phyloP scores from a whole-genome alignment of 2,888 invertebrate species.

The Aproaerema taeniolella region DNA sequence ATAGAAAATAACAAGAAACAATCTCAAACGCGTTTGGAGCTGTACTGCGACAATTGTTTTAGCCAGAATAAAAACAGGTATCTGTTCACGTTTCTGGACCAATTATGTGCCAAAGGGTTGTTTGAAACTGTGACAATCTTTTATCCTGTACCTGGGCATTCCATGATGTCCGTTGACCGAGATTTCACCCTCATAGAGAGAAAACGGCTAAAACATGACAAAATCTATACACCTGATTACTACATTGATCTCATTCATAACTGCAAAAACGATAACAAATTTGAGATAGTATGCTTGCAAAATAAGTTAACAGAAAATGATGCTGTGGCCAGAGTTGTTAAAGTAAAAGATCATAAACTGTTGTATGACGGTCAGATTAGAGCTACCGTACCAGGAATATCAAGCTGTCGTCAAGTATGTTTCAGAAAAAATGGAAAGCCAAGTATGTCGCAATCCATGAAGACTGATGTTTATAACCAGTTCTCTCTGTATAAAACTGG shows the following conservation, averaged over 20 bases:
- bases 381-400: background rate
- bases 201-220: constrained; percentile 10
- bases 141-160: no score
- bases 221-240: constrained; percentile 8
- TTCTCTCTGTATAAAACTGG: no score
- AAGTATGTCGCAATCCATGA: background rate
- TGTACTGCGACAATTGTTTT: no score
- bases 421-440: constrained; percentile 1
- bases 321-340: background rate
- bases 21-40: no score
- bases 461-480: no score
- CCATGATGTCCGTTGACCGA: no score
- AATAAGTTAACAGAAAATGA: background rate
- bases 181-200: no score
- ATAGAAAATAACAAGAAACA: no score
- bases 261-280: background rate
- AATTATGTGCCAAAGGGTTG: no score
- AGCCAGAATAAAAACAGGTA: no score
- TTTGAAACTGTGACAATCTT: no score
- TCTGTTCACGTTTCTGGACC: no score
- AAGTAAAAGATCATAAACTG: background rate
- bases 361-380: background rate
- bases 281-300: background rate
- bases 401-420: background rate
- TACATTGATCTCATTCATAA: constrained; percentile 7